Conservation (phyloP, 1,140 invertebrate species). For the Drosophila ironensis region DNA sequence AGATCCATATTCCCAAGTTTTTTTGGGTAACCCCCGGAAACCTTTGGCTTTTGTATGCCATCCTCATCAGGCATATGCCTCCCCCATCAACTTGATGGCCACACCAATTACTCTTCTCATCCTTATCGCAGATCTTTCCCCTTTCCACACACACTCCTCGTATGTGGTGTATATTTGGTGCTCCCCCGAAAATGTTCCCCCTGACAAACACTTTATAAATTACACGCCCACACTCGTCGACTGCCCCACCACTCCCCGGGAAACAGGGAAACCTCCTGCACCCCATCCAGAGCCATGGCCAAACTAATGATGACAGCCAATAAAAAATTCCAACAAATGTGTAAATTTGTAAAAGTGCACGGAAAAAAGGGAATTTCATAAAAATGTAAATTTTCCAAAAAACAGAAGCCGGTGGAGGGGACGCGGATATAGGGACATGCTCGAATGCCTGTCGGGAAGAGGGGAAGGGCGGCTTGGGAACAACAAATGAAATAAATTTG, state of each 20-base stretch:
- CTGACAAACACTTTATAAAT: slow-evolving; percentile 46
- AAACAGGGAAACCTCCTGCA: background rate
- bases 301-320: slow-evolving; percentile 79
- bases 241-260: slow-evolving; percentile 18
- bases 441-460: slow-evolving; percentile 36
- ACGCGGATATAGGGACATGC: slow-evolving; percentile 21
- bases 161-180: too few species aligned
- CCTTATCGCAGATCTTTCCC: slow-evolving; percentile 33
- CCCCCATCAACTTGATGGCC: slow-evolving; percentile 26
- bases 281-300: slow-evolving; percentile 42
- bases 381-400: slow-evolving; percentile 59
- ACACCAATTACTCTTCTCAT: slow-evolving; percentile 41
- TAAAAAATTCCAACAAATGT: slow-evolving; percentile 74
- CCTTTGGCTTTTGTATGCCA: slow-evolving; percentile 2
- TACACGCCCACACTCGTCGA: slow-evolving; percentile 62
- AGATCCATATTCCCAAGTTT: too few species aligned
- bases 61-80: slow-evolving; percentile 22
- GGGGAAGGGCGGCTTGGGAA: slow-evolving; percentile 25
- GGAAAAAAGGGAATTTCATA: slow-evolving; percentile 45
- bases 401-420: slow-evolving; percentile 7
- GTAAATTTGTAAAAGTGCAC: slow-evolving; percentile 69
- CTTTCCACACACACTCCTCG: background rate
- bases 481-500: slow-evolving; percentile 69
- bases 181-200: slow-evolving; percentile 14
- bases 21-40: slow-evolving; percentile 16